Evolutionary conservation across 2,888 invertebrate genomes (phyloP), one percentile per base, ranked within the genome.

Genomic region (Gymnocheta viridis): DNA sequence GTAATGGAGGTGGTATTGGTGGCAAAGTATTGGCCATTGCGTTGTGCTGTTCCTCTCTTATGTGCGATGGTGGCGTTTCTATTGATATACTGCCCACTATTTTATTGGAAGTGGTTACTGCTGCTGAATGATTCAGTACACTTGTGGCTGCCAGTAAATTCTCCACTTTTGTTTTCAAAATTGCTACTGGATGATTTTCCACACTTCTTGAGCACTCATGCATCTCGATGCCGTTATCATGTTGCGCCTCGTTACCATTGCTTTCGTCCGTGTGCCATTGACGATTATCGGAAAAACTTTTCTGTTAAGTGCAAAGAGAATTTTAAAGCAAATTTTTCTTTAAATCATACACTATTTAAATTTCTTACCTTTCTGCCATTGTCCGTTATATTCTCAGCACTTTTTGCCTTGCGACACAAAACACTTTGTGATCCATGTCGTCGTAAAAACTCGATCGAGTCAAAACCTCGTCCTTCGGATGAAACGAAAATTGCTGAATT

Each of bases 401-500:
- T 95, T 89, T 96, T 95, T 87, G 96, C 96, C 92, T 96, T 96
- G 44, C 96, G 94, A 90, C 96, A 96, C 78, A 96, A 92, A 87
- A 94, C 95, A 74, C 96, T 96, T 88, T 96, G 96, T 17, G 96
- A 96, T 32, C 96, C 96, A 90, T 96, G 96, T 78, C 96, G 93
- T 69, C 96, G 93, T 88, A 96, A 92, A 90, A 96, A 96, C 92
- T 96, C 96, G 88, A 96, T 94, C 84, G 96, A 95, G 89, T 96
- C 95, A 89, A 96, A 96, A 29, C 95, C 95, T 35, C 94, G 93
- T 0, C 95, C 95, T 88, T 95, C 95, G 86, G 95, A 95, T 70
- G 95, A 95, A 82, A 96, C 95, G 92, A 96, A 96, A 89, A 96
- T 96, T 87, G 96, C 97, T 82, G 96, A 96, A 91, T 96, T 97